Evolutionary conservation across 2,797 vertebrate genomes (phyloP).

Genomic region (Gymnodraco acuticeps): DNA sequence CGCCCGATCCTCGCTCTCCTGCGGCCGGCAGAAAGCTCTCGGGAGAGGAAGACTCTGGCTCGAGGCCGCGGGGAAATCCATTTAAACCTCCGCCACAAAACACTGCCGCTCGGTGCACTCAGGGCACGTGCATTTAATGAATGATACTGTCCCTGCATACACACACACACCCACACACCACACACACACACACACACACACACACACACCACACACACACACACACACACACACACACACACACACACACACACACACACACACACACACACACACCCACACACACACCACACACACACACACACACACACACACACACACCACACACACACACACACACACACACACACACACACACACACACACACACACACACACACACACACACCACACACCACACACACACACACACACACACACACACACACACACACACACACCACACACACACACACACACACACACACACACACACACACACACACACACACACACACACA

Average conservation of each 20-base stretch:
- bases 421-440: slow-evolving; percentile 18
- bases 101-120: slow-evolving; percentile 50
- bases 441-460: no score
- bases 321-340: slow-evolving; percentile 8
- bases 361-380: neutral
- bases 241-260: no score
- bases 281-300: neutral
- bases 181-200: slow-evolving; percentile 12
- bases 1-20: slow-evolving; percentile 58
- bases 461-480: no score
- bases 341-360: slow-evolving; percentile 7
- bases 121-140: slow-evolving; percentile 61
- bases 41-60: slow-evolving; percentile 61
- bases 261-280: slow-evolving; percentile 19
- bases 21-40: slow-evolving; percentile 71
- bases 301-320: slow-evolving; percentile 23
- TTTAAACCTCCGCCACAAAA: slow-evolving; percentile 73
- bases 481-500: neutral
- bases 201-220: neutral
- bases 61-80: slow-evolving; percentile 68
- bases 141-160: slow-evolving; percentile 43
- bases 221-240: no score
- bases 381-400: slow-evolving; percentile 12
- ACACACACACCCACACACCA: slow-evolving; percentile 13
- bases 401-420: slow-evolving; percentile 8